Base-by-base conservation (phyloP, 92 coral and sea anemone genomes). In the Hydrozoanthus gracilis region DNA sequence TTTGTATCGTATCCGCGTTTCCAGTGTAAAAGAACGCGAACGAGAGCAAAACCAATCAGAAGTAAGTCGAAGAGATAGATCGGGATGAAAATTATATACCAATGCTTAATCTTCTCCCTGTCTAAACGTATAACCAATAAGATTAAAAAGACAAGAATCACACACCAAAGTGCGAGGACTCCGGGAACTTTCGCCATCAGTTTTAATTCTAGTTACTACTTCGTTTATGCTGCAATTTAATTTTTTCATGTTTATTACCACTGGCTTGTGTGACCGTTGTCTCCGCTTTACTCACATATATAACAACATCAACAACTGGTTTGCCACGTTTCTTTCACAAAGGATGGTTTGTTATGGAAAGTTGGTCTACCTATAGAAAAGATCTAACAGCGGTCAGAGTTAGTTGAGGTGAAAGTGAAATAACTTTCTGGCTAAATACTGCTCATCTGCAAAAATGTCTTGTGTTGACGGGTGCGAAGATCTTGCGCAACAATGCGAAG, bases 21-120 rank as follows among this genome's bases (percentile, higher is more conserved):
- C 46, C 90, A 64, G 50, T 96, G 98, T 27, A 93, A 95, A 78
- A 92, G 65, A 47, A 95, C 83, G n/a, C 96, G 93, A 7, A 87
- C 83, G 60, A 89, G 47, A 48, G 90, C 90, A 76, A 88, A 92
- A 78, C 89, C 78, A 3, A 96, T 82, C 62, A 92, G 71, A 45
- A 86, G 73, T 52, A 94, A 89, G 86, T 93, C 94, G 79, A 93
- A 95, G 44, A 93, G 82, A 62, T 90, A 88, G 27, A 95, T 83
- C 3, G 99, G 99, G 65, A 93, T 95, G 50, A 96, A 94, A 45
- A 96, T 92, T 77, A 96, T 88, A 86, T 95, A 96, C 94, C 95
- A 95, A 84, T 89, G 83, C 99, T 98, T 95, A 48, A 88, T 68
- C 5, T 96, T 96, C 83, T 96, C 93, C 54, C 88, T 87, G 88